Conservation (phyloP, 2,888 invertebrate species). For the Watsonalla cultraria region DNA sequence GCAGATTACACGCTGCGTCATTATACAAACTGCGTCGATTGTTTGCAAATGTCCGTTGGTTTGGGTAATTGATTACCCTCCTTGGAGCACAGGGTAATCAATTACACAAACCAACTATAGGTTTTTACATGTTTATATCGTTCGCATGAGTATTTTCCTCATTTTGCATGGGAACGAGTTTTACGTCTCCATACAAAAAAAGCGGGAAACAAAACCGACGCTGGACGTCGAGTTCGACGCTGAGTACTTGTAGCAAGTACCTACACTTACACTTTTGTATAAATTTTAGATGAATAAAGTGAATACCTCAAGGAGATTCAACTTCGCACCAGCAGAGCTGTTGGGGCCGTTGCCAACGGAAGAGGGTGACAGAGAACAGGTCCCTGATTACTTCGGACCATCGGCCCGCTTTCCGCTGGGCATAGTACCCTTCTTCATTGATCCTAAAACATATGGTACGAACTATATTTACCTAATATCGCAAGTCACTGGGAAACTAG, state of each 20-base stretch:
- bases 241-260: no score
- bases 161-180: no score
- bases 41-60: no score
- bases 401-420: constrained; percentile 45
- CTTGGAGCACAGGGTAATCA: no score
- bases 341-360: constrained; percentile 15
- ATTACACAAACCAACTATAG: no score
- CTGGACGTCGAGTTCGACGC: no score
- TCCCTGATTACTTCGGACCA: constrained; percentile 30
- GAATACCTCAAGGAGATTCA: constrained; percentile 34
- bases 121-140: no score
- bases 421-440: constrained; percentile 62
- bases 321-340: constrained; percentile 44
- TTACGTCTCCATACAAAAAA: no score
- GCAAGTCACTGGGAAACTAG: not conserved
- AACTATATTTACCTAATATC: not conserved
- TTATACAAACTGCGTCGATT: no score
- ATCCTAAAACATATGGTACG: constrained; percentile 59
- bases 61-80: not conserved
- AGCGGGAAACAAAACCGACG: no score
- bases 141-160: no score
- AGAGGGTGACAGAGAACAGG: not conserved
- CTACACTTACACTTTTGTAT: not conserved
- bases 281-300: constrained; percentile 8
- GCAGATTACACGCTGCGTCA: no score